phyloP scores from a whole-genome alignment of 2,113 vertebrate species.

The Triplophysa rosa region DNA sequence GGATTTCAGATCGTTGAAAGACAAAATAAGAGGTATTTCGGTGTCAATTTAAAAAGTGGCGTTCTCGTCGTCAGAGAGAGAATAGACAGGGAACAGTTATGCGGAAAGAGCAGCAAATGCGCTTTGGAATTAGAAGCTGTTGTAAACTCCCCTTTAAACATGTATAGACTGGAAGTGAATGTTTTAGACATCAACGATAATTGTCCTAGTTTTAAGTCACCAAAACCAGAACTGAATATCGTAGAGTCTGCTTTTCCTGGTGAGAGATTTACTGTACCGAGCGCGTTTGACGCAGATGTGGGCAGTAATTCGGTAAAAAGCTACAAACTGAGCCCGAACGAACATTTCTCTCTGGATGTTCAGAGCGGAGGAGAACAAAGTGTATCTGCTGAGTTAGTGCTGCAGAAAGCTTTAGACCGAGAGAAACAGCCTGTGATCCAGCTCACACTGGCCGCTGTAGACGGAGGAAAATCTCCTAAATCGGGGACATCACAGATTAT shows the following conservation, averaged over 20 bases:
- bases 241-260: constrained; percentile 57
- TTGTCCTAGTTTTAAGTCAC: constrained; percentile 63
- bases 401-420: constrained; percentile 63
- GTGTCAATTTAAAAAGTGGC: constrained; percentile 66
- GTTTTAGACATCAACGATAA: constrained; percentile 75
- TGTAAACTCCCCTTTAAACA: constrained; percentile 64
- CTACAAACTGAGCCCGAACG: constrained; percentile 47
- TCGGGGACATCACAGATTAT: constrained; percentile 58
- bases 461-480: constrained; percentile 59
- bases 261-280: constrained; percentile 33
- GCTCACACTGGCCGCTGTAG: constrained; percentile 58
- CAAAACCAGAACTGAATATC: constrained; percentile 59
- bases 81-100: constrained; percentile 70
- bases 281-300: constrained; percentile 30
- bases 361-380: constrained; percentile 44
- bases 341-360: constrained; percentile 51
- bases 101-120: constrained; percentile 60
- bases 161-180: constrained; percentile 66
- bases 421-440: constrained; percentile 59
- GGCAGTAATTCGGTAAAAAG: constrained; percentile 41
- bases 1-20: constrained; percentile 63
- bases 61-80: constrained; percentile 65
- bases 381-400: constrained; percentile 50
- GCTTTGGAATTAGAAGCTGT: constrained; percentile 67
- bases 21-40: constrained; percentile 57